These are phyloP conservation scores for Cichlasoma orientale DNA, from an alignment of 2,797 vertebrate species.

Conservation along the genomic window DNA sequence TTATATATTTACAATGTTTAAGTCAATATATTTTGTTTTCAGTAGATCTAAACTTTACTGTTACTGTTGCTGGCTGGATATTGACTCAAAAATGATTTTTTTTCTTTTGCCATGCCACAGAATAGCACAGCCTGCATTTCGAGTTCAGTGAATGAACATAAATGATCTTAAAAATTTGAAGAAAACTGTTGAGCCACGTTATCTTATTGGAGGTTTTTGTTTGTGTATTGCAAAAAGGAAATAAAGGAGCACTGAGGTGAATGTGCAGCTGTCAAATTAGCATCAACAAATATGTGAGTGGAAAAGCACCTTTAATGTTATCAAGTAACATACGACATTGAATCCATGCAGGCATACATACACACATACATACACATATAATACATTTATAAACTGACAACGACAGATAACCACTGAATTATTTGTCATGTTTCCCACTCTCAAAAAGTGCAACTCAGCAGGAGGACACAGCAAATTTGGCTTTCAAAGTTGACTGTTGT, in stretches of 20 bases:
- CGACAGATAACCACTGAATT: background rate
- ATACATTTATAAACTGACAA: background rate
- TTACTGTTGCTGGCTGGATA: too few species aligned
- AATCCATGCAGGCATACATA: background rate
- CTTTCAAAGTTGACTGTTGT: background rate
- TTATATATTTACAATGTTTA: too few species aligned
- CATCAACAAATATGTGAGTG: background rate
- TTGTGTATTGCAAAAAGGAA: background rate
- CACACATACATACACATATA: background rate
- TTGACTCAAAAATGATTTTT: too few species aligned
- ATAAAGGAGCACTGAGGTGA: too few species aligned
- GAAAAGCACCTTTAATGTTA: background rate
- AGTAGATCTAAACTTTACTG: too few species aligned
- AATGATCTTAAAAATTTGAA: background rate
- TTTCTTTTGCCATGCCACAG: too few species aligned
- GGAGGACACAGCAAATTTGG: background rate
- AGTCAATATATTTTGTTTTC: too few species aligned
- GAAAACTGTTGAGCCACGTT: background rate
- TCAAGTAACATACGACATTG: background rate
- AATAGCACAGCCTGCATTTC: too few species aligned
- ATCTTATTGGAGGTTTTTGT: background rate
- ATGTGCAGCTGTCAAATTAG: background rate
- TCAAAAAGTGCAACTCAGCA: background rate
- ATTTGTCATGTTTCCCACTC: background rate
- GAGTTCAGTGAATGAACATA: too few species aligned